Evolutionary conservation across 2,113 vertebrate species (phyloP), one percentile per base, ranked within the genome.

Genomic region (Orientallactaga bullata): DNA sequence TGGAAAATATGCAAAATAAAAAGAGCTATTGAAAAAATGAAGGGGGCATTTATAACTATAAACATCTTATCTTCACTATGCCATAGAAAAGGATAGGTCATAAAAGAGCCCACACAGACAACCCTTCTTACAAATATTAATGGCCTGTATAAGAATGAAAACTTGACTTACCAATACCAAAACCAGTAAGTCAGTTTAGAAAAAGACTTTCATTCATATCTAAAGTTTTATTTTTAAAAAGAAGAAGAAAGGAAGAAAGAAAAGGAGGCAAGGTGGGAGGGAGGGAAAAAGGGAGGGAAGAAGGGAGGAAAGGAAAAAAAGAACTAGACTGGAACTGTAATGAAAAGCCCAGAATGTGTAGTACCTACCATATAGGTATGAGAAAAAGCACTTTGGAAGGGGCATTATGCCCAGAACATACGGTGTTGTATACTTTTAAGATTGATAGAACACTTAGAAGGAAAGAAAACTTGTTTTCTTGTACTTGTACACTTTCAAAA

Each of bases 401-500:
- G 30, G 30, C 76, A 17, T 73, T 74, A 74, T n/a, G 63, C 9
- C 60, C 35, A 93, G 39, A 94, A 85, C 74, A 8, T 55, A 55
- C 77, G 42, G 55, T 86, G 39, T 9, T 69, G 24, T 61, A 55
- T n/a, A 30, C 65, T 88, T 96, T 66, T 63, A 92, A 78, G 30
- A 86, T 23, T 89, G 76, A 69, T 30, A 81, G 68, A 81, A 1
- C 8, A 89, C 15, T 88, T 88, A 86, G 37, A 90, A 89, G 47
- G 13, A 65, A 90, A 35, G 55, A 90, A 82, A 66, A 55, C 2
- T 39, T 92, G 32, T 47, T 92, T 28, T 63, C 7, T 66, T 76
- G 74, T 32, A 28, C n/a, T 79, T 93, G n/a, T 73, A 79, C 60
- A 37, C 37, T 89, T 60, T 89, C 76, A 82, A 94, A 86, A 93